Base-by-base conservation (phyloP, 2,888 invertebrate genomes). In the Andrena fulva region DNA sequence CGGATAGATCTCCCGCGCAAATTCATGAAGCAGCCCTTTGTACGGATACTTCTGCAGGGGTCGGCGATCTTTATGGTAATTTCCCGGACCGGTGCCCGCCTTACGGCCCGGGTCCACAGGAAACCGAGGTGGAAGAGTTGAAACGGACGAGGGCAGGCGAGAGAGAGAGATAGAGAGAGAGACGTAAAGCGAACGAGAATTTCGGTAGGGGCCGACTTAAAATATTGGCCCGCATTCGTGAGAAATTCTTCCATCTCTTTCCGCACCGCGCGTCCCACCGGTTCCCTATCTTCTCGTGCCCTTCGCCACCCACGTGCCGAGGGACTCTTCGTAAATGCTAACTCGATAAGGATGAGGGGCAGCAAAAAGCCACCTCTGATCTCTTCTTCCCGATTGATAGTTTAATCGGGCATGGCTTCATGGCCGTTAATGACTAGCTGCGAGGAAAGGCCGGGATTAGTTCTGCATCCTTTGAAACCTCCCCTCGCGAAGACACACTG, bases 21-120 rank as follows among this genome's bases (percentile, higher is more conserved):
- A 93, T 92, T 93, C 93, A 93, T 92, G 92, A 93, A 93, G 91
- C 91, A 90, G 90, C 90, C 92, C 91, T 93, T 93, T 93, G 92
- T 92, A 89, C 90, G 90, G 90, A 91, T 91, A 92, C 89, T 89
- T 87, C 86, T 81, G 85, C 73, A 35, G 79, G 85, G 86, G 87
- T 88, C 89, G 84, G 84, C 87, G 89, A 90, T 92, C 92, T 92
- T 92, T 93, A 93, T 92, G 92, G 90, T 92, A 92, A 93, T 93
- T 92, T 92, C 90, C 88, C 89, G 87, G 89, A 82, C 87, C 86
- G 82, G 84, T 90, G 87, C 64, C 60, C 74, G 91, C 89, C 90
- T 91, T 90, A 89, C 81, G 89, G 90, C 80, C 80, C 70, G 77
- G 56, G 62, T 62, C 72, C 77, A 64, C 52, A 77, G 82, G 62